phyloP scores from a whole-genome alignment of 2,113 vertebrate species.

The Thamnaconus septentrionalis region DNA sequence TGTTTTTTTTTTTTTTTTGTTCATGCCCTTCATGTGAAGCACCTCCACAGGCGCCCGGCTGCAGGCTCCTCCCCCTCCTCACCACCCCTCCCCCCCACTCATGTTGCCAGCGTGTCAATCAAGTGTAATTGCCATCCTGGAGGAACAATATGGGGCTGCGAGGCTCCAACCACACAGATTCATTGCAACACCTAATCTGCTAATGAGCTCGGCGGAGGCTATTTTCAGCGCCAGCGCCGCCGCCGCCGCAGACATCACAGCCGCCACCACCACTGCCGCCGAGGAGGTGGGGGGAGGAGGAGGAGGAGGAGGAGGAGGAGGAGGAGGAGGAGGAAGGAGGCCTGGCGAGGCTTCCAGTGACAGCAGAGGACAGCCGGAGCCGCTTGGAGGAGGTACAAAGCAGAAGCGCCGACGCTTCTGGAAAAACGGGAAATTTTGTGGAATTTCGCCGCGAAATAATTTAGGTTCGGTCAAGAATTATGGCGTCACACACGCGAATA shows the following conservation, averaged over 20 bases:
- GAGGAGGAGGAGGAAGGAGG: conserved; percentile 48
- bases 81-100: conserved; percentile 69
- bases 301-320: no score
- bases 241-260: conserved; percentile 58
- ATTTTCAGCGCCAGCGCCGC: conserved; percentile 73
- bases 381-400: conserved; percentile 57
- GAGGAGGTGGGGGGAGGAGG: no score
- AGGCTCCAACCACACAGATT: conserved; percentile 81
- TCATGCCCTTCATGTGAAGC: conserved; percentile 77
- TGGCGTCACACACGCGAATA: no score
- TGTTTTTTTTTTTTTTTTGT: no score
- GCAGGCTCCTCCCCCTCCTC: conserved; percentile 76
- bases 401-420: conserved; percentile 1
- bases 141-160: conserved; percentile 82
- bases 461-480: no score
- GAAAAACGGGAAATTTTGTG: no score
- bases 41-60: conserved; percentile 68
- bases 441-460: no score
- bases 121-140: conserved; percentile 89
- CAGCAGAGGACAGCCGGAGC: conserved; percentile 80
- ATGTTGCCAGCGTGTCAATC: conserved; percentile 87
- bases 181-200: conserved; percentile 88
- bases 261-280: conserved; percentile 23
- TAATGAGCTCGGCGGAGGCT: conserved; percentile 87
- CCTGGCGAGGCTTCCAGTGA: conserved; percentile 75